Base-by-base conservation (phyloP, 2,888 invertebrate genomes). In the Tachina fera region DNA sequence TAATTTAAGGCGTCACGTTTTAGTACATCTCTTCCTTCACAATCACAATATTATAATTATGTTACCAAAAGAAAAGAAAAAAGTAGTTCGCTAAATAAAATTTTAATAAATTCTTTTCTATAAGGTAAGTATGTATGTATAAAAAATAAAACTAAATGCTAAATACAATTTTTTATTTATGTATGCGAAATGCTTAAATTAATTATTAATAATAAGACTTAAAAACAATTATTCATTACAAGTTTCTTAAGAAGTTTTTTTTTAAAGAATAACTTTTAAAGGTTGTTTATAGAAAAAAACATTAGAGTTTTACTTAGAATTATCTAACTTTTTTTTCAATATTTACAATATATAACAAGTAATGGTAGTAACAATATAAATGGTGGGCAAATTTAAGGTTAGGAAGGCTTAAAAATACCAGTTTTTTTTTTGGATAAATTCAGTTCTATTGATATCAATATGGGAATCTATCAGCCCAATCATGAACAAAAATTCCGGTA, bases 341-440 rank as follows among this genome's bases (percentile, higher is more conserved):
- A 75, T 75, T 63, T 82, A 82, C 76, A 82, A 71, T 41, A 53
- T 43, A 60, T 13, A 58, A 67, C 22, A 49, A 31, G 31, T 31
- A 31, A 31, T 31, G n/a, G 1, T n/a, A 14, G 49, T n/a, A 49
- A 31, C 31, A 31, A 31, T 31, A 31, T 31, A 31, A 31, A 31
- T 2, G 31, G 3, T 31, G 31, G 4, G 31, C 31, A 31, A 31
- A 31, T 31, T 31, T 31, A 31, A 31, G 31, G 31, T 31, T 4
- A 31, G 31, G 31, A 31, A 31, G 31, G 31, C 4, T 31, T 4
- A 31, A 31, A 2, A 2, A 31, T 0, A 31, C 31, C 1, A 22
- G 3, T 22, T 31, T 31, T 31, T 31, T 31, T 31, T 31, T 22
- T 22, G 1, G 31, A 31, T 4, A 31, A 31, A 31, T 31, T 31